A percentile compares a stretch with the other conserved stretches of the same genome.
Conservation (phyloP, 2,113 vertebrate species). For the Hiodon alosoides region DNA sequence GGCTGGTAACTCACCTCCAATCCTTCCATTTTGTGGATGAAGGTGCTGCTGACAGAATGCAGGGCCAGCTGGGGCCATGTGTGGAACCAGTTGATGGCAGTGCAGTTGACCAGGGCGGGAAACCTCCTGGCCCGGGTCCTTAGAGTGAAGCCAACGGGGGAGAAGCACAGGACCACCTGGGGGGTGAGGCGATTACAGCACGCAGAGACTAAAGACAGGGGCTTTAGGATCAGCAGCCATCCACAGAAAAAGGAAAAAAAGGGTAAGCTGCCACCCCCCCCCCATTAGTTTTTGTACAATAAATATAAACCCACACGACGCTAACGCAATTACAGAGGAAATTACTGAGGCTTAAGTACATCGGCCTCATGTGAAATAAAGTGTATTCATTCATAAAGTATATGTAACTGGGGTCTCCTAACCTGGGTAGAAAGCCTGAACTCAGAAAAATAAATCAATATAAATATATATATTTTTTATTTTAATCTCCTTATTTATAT, state of each 20-base stretch:
- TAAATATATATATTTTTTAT: too few species aligned
- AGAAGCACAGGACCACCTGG: conserved; percentile 68
- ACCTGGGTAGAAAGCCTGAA: too few species aligned
- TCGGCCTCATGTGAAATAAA: too few species aligned
- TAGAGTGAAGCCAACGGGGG: conserved; percentile 62
- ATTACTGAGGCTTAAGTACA: too few species aligned
- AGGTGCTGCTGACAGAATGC: conserved; percentile 59
- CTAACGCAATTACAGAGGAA: too few species aligned
- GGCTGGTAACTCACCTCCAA: conserved; percentile 44
- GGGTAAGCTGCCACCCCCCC: too few species aligned
- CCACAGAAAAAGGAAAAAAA: background rate
- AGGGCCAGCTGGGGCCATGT: conserved; percentile 53
- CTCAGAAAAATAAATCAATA: too few species aligned
- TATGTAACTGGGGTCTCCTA: too few species aligned
- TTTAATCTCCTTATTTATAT: too few species aligned
- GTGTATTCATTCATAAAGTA: too few species aligned
- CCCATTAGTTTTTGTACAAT: too few species aligned
- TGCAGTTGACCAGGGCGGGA: conserved; percentile 59
- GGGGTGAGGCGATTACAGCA: background rate
- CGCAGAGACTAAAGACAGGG: background rate
- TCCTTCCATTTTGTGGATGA: conserved; percentile 61
- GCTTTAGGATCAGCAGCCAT: background rate
- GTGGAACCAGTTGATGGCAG: conserved; percentile 57
- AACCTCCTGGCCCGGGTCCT: conserved; percentile 58
- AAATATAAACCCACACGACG: too few species aligned